These are phyloP conservation scores for Cerastis leucographa DNA, from an alignment of 2,888 invertebrate species.

Conservation along the genomic window DNA sequence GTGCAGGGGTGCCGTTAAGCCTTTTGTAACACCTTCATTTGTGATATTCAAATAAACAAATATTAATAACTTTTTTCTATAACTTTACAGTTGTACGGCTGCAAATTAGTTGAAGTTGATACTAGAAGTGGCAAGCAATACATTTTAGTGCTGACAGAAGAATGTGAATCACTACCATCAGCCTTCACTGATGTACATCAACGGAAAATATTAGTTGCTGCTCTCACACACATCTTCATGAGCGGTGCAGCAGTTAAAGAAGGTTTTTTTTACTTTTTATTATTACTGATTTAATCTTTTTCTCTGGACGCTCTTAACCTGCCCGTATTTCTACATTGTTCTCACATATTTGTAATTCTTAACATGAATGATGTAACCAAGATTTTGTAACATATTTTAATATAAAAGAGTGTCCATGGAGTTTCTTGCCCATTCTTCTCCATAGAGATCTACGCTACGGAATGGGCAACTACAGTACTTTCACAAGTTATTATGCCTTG, in stretches of 20 bases:
- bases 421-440: too few relatives aligned
- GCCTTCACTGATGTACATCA: conserved; percentile 71
- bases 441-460: too few relatives aligned
- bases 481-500: too few relatives aligned
- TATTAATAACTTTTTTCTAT: neutral
- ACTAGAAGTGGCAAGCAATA: conserved; percentile 76
- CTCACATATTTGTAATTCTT: too few relatives aligned
- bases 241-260: conserved; percentile 86
- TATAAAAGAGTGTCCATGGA: too few relatives aligned
- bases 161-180: conserved; percentile 75
- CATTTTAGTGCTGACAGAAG: conserved; percentile 78
- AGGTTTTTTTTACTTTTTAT: too few relatives aligned
- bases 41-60: neutral
- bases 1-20: neutral
- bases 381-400: too few relatives aligned
- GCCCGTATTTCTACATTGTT: too few relatives aligned
- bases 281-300: too few relatives aligned
- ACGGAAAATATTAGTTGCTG: conserved; percentile 82
- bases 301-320: too few relatives aligned
- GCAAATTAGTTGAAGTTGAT: conserved; percentile 84
- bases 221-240: conserved; percentile 90
- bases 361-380: too few relatives aligned
- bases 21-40: neutral
- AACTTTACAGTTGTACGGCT: conserved; percentile 87
- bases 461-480: too few relatives aligned